phyloP scores from a whole-genome alignment of 2,888 invertebrate species.

The Lydus trimaculatus region DNA sequence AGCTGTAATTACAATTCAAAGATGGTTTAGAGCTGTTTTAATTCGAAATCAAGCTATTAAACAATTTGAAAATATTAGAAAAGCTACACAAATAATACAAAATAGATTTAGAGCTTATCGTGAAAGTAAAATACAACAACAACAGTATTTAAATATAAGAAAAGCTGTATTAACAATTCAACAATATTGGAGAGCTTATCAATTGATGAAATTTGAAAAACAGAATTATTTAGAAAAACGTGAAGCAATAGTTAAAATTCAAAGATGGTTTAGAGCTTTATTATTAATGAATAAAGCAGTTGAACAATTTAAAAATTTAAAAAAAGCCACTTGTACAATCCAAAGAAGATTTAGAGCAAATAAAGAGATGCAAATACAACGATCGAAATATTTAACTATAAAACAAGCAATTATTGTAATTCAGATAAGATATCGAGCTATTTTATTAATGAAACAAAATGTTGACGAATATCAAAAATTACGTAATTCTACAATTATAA shows the following conservation, averaged over 20 bases:
- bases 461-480: constrained; percentile 37
- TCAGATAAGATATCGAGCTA: constrained; percentile 53
- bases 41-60: constrained; percentile 38
- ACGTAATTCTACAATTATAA: constrained; percentile 43
- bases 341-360: constrained; percentile 53
- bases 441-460: constrained; percentile 45
- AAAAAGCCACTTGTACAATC: constrained; percentile 32
- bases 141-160: constrained; percentile 22
- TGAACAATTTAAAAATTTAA: constrained; percentile 36
- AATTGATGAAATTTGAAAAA: constrained; percentile 48
- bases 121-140: constrained; percentile 50
- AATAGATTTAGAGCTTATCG: constrained; percentile 41
- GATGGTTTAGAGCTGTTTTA: constrained; percentile 31
- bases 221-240: constrained; percentile 50
- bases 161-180: constrained; percentile 52
- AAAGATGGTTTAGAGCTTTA: constrained; percentile 57
- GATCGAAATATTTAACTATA: constrained; percentile 54
- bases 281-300: constrained; percentile 39
- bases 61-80: constrained; percentile 38
- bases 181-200: constrained; percentile 47
- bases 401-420: constrained; percentile 56
- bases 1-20: neutral
- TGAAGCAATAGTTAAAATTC: constrained; percentile 28
- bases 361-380: constrained; percentile 38
- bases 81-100: constrained; percentile 25